A percentile compares a stretch with the other conserved stretches of the same genome.
These are phyloP conservation scores for Seriola rivoliana DNA, from an alignment of 2,113 vertebrate species.

Conservation along the genomic window DNA sequence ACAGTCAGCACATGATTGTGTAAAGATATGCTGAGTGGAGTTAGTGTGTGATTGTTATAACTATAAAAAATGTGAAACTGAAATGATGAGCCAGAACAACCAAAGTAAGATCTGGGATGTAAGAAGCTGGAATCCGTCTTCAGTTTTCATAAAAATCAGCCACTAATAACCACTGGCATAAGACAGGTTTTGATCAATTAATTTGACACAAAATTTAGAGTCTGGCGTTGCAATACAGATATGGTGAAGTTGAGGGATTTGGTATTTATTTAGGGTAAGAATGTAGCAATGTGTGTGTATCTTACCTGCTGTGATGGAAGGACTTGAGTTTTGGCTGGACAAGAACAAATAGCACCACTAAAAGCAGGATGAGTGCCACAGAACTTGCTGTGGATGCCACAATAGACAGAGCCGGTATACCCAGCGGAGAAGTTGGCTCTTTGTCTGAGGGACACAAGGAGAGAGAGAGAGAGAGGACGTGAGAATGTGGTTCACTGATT, in stretches of 20 bases:
- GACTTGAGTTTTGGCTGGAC: conserved; percentile 99
- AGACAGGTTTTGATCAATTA: neutral
- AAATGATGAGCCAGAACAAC: neutral
- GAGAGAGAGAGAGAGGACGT: neutral
- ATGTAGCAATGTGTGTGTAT: neutral
- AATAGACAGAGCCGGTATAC: conserved; percentile 93
- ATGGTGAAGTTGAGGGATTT: neutral
- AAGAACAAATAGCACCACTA: conserved; percentile 96
- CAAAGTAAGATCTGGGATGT: neutral
- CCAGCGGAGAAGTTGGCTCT: conserved; percentile 88
- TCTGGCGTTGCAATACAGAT: neutral
- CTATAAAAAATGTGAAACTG: neutral
- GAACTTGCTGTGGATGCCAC: conserved; percentile 96
- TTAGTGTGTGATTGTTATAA: neutral
- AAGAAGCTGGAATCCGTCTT: no score
- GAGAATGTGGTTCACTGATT: conserved; percentile 22
- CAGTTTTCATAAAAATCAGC: no score
- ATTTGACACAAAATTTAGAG: neutral
- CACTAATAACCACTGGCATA: no score
- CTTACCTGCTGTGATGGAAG: conserved; percentile 96
- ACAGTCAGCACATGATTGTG: neutral
- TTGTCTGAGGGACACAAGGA: conserved; percentile 85
- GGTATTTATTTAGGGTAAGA: neutral
- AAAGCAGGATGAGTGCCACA: conserved; percentile 93
- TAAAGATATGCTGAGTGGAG: neutral